phyloP scores from a whole-genome alignment of 2,797 vertebrate genomes.

The Sternarchorhynchus goeldii region DNA sequence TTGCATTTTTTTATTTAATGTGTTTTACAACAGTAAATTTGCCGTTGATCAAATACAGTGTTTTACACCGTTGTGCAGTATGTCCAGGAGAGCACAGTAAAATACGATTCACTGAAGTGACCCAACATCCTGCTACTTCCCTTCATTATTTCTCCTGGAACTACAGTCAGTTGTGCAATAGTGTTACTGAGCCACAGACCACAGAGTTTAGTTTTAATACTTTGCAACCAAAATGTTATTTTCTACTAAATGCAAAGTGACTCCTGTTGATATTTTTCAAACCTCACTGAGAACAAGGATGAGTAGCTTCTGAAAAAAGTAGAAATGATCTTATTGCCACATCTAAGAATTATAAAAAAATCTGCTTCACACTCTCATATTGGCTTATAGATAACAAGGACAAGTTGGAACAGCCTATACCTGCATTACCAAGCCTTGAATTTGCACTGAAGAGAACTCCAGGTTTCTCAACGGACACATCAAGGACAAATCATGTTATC shows the following conservation, averaged over 20 bases:
- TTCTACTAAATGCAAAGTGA: conserved; percentile 30
- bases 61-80: background rate
- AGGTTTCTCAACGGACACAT: background rate
- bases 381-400: conserved; percentile 38
- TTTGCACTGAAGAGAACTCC: conserved; percentile 1
- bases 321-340: conserved; percentile 11
- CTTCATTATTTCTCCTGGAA: conserved; percentile 21
- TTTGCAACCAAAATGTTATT: conserved; percentile 24
- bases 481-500: conserved; percentile 9
- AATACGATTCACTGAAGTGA: conserved; percentile 30
- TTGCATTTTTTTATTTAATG: background rate
- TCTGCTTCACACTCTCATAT: background rate
- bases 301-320: conserved; percentile 5
- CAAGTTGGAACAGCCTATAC: conserved; percentile 5
- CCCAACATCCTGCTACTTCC: conserved; percentile 9
- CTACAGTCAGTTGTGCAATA: conserved; percentile 36
- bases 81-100: conserved; percentile 11
- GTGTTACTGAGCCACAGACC: conserved; percentile 50
- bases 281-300: conserved; percentile 24
- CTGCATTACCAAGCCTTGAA: conserved; percentile 1
- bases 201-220: conserved; percentile 50
- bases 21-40: background rate
- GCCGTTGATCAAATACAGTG: background rate
- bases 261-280: conserved; percentile 42
- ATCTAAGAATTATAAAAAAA: conserved; percentile 28